phyloP scores from a whole-genome alignment of 2,888 invertebrate species.

The Phyllotreta striolata region DNA sequence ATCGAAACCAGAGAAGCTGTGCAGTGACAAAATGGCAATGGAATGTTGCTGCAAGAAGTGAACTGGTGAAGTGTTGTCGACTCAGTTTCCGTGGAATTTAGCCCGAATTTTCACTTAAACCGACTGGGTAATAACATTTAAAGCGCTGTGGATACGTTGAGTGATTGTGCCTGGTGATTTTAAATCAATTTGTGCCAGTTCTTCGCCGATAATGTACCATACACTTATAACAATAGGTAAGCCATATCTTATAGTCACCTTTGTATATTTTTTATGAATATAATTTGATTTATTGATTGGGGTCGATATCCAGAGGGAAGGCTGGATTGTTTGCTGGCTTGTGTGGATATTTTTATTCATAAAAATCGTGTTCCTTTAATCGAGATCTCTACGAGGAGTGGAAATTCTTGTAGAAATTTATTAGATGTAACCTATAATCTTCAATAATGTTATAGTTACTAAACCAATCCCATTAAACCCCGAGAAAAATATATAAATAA shows the following conservation, averaged over 20 bases:
- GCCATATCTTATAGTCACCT: conserved; percentile 62
- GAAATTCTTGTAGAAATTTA: conserved; percentile 13
- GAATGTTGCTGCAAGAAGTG: conserved; percentile 59
- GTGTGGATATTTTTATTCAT: conserved; percentile 34
- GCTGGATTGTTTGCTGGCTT: conserved; percentile 11
- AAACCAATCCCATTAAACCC: no score
- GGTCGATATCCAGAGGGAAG: conserved; percentile 5
- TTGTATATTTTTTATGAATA: conserved; percentile 57
- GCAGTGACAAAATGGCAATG: conserved; percentile 63
- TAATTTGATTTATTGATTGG: conserved; percentile 52
- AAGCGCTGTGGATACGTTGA: conserved; percentile 47
- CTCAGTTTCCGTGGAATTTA: conserved; percentile 49
- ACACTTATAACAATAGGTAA: conserved; percentile 62
- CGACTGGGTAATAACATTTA: conserved; percentile 51
- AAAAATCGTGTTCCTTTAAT: conserved; percentile 15
- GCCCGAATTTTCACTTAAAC: conserved; percentile 51
- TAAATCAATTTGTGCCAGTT: conserved; percentile 51
- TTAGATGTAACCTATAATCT: conserved; percentile 14
- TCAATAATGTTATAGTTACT: no score
- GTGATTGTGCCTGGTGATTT: conserved; percentile 50
- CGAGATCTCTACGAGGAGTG: neutral
- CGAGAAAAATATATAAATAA: no score
- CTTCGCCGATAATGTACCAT: conserved; percentile 59
- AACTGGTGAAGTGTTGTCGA: conserved; percentile 59
- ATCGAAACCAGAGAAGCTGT: conserved; percentile 49